Conservation (phyloP, 2,113 vertebrate genomes). For the Tragelaphus scriptus region DNA sequence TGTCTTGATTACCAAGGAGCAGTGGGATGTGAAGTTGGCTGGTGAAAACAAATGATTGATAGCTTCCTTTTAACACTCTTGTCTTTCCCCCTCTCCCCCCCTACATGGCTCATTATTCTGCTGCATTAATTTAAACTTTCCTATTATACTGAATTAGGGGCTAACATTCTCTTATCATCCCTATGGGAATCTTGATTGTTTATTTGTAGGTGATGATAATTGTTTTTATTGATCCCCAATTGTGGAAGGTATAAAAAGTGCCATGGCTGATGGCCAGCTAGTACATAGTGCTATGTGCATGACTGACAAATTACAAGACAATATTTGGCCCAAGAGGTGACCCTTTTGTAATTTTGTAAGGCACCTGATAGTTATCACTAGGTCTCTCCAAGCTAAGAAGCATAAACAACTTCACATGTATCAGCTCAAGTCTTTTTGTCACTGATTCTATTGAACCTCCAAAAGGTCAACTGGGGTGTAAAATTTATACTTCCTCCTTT, state of each 20-base stretch:
- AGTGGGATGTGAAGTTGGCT: conserved; percentile 6
- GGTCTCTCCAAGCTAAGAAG: neutral
- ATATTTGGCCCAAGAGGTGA: conserved; percentile 12
- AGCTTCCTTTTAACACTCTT: conserved; percentile 35
- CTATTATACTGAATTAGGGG: conserved; percentile 21
- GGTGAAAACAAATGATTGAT: conserved; percentile 41
- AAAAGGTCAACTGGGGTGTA: neutral
- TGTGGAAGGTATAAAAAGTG: neutral
- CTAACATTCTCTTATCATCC: conserved; percentile 38
- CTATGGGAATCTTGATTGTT: conserved; percentile 56
- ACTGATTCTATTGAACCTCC: neutral
- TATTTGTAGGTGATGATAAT: conserved; percentile 61
- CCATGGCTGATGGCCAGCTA: neutral
- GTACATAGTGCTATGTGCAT: neutral
- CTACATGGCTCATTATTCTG: conserved; percentile 31
- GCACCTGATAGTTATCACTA: neutral
- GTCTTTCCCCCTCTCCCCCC: neutral
- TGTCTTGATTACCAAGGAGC: conserved; percentile 51
- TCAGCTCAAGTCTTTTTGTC: neutral
- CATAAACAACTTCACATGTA: neutral
- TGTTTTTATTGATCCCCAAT: conserved; percentile 49
- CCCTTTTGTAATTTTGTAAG: conserved; percentile 1
- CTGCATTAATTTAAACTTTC: conserved; percentile 49
- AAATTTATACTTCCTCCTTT: neutral
- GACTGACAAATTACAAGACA: conserved; percentile 25